A percentile compares a stretch with the other conserved stretches of the same genome.
Conservation (phyloP, 2,888 invertebrate genomes). For the Thera britannica region DNA sequence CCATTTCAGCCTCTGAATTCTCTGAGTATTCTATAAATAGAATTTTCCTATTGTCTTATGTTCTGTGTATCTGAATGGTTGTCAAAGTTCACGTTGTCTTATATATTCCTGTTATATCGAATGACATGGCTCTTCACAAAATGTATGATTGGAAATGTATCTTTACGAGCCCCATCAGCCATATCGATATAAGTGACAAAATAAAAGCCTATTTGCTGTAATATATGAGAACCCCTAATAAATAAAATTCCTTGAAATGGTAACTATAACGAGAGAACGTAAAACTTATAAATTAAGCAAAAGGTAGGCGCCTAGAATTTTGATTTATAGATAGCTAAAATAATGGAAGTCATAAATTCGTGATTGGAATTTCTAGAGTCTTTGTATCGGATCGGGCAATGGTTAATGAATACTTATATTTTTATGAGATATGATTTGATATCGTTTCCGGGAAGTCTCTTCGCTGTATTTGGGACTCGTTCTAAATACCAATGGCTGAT, state of each 20-base stretch:
- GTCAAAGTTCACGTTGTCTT: not conserved
- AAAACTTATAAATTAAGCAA: conserved; percentile 17
- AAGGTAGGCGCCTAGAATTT: conserved; percentile 15
- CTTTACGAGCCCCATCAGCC: not conserved
- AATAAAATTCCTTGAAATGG: conserved; percentile 3
- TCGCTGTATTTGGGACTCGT: conserved; percentile 15
- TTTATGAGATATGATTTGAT: conserved; percentile 32
- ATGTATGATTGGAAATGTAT: not conserved
- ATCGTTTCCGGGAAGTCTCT: conserved; percentile 22
- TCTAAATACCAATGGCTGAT: conserved; percentile 12
- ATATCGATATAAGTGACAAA: not conserved
- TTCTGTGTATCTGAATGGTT: conserved; percentile 4
- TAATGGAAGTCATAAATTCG: conserved; percentile 39
- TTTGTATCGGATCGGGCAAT: conserved; percentile 33
- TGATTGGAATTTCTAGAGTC: conserved; percentile 33
- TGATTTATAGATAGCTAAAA: conserved; percentile 25
- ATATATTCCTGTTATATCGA: not conserved
- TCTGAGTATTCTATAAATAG: conserved; percentile 18
- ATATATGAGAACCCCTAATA: not conserved
- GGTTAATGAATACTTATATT: conserved; percentile 31
- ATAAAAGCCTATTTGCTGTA: not conserved
- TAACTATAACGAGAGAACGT: not conserved
- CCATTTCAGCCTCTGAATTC: conserved; percentile 24
- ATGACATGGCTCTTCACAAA: not conserved
- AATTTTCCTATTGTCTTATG: conserved; percentile 3